Conservation (phyloP, 2,797 vertebrate genomes). For the Rhabdophis nuchalis region DNA sequence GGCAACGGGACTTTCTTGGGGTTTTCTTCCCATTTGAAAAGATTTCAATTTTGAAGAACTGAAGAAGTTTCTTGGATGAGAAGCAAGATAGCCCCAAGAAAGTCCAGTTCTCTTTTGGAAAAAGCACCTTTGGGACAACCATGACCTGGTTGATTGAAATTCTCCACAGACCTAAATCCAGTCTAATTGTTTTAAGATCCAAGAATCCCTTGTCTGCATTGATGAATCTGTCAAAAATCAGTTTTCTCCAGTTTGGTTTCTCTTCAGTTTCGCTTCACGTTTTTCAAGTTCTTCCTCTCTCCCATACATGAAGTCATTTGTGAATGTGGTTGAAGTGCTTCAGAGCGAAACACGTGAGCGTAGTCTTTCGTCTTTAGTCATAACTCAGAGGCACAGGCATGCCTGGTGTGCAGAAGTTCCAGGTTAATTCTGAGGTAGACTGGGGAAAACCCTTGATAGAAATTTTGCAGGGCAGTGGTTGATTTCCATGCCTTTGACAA, state of each 20-base stretch:
- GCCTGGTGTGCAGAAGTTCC: not conserved
- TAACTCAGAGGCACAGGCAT: not conserved
- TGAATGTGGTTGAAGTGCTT: not conserved
- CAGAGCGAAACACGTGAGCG: not conserved
- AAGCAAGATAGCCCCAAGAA: too few species aligned
- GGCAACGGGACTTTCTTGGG: too few species aligned
- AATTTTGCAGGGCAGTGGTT: not conserved
- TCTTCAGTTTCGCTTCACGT: not conserved
- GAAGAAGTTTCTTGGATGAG: not conserved
- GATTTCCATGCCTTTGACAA: not conserved
- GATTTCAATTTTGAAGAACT: not conserved
- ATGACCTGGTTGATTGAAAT: not conserved
- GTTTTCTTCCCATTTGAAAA: too few species aligned
- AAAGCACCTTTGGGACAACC: not conserved
- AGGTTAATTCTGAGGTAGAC: not conserved
- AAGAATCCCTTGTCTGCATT: not conserved
- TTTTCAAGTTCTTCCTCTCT: not conserved
- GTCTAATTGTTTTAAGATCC: not conserved
- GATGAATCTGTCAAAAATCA: not conserved
- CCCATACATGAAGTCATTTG: not conserved
- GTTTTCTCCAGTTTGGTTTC: not conserved
- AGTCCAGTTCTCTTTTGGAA: not conserved
- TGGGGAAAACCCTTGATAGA: not conserved
- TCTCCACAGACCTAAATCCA: not conserved
- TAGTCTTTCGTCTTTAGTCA: not conserved